Conservation (phyloP, 2,113 vertebrate genomes). For the Datnioides undecimradiatus region DNA sequence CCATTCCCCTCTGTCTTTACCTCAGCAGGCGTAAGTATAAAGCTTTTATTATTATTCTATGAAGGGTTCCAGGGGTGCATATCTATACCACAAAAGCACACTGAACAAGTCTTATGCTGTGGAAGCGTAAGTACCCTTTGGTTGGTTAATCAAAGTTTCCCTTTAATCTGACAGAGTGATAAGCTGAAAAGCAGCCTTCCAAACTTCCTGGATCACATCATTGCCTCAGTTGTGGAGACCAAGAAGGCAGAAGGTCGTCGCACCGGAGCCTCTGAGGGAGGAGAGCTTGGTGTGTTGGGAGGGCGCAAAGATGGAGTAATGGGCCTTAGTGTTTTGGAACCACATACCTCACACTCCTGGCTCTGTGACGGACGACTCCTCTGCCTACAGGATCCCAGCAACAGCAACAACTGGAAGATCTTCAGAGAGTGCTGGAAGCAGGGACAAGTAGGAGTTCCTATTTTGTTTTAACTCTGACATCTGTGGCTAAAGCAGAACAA, state of each 20-base stretch:
- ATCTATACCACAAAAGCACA: not conserved
- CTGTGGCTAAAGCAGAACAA: not conserved
- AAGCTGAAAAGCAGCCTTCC: conserved; percentile 96
- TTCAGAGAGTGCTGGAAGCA: conserved; percentile 99
- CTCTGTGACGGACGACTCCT: conserved; percentile 97
- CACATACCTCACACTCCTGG: conserved; percentile 98
- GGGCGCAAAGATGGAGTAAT: conserved; percentile 92
- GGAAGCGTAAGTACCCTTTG: not conserved
- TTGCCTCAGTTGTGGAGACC: conserved; percentile 98
- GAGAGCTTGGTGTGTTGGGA: conserved; percentile 87
- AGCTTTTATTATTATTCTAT: not conserved
- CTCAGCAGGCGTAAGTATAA: conserved; percentile 88
- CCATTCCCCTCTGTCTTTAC: conserved; percentile 97
- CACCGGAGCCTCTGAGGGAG: conserved; percentile 84
- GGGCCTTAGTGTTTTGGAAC: conserved; percentile 96
- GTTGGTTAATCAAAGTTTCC: not conserved
- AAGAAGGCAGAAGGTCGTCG: conserved; percentile 94
- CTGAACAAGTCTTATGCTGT: too few species aligned
- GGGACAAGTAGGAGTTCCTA: conserved; percentile 90
- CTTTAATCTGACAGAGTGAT: conserved; percentile 81
- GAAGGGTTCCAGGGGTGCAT: not conserved
- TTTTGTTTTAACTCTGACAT: not conserved
- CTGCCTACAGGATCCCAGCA: conserved; percentile 97
- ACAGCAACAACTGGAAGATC: conserved; percentile 99
- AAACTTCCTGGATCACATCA: conserved; percentile 98